These are phyloP conservation scores for Tupaia chinensis DNA, from an alignment of 2,113 vertebrate species.

Conservation along the genomic window DNA sequence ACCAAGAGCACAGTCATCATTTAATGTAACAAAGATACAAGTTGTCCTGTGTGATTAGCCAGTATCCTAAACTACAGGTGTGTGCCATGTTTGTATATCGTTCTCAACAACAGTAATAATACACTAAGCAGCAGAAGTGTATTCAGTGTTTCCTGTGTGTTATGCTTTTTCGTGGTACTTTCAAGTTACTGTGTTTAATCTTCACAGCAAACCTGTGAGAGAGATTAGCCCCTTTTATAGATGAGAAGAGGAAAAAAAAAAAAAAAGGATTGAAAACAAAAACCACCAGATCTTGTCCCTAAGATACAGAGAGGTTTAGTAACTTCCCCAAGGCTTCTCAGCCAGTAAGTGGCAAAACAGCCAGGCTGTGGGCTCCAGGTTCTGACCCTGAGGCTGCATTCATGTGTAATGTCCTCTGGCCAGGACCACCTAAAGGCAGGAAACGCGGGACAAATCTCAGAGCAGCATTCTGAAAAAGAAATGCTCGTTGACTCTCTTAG, in stretches of 20 bases:
- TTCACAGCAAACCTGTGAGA: not conserved
- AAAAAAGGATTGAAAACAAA: no score
- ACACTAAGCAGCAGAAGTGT: not conserved
- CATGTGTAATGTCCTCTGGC: not conserved
- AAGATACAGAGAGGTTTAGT: not conserved
- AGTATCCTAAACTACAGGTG: not conserved
- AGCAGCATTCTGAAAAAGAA: not conserved
- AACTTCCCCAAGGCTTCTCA: not conserved
- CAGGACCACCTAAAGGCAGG: not conserved
- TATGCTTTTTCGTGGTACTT: not conserved
- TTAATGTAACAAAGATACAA: not conserved
- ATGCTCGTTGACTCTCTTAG: not conserved
- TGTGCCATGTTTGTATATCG: not conserved
- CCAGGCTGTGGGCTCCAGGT: not conserved
- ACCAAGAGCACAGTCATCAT: not conserved
- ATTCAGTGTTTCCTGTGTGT: not conserved
- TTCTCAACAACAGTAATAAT: rapidly evolving
- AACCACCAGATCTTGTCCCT: no score
- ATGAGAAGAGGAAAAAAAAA: no score
- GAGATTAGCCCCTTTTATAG: not conserved
- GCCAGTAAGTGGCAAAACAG: not conserved
- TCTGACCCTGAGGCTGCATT: not conserved
- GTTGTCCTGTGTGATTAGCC: not conserved
- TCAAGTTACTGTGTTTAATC: not conserved
- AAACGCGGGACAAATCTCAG: not conserved